phyloP scores from a whole-genome alignment of 2,113 vertebrate genomes.

The Prinia subflava region DNA sequence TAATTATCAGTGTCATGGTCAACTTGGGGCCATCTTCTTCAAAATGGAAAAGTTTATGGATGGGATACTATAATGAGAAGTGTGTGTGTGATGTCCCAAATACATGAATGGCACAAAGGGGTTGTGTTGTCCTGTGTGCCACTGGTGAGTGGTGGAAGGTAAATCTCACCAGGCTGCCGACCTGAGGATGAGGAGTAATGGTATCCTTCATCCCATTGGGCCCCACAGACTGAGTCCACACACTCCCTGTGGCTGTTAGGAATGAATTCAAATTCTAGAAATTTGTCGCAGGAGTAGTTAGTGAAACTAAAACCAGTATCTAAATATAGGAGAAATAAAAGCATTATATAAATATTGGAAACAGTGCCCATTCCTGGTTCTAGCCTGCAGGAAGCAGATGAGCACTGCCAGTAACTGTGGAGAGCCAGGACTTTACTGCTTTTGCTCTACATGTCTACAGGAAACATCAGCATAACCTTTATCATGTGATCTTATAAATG shows the following conservation, averaged over 20 bases:
- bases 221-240: background rate
- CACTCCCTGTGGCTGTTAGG: background rate
- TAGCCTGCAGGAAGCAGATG: background rate
- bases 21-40: background rate
- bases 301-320: background rate
- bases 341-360: background rate
- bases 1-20: fast-evolving
- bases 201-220: fast-evolving
- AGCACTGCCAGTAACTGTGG: background rate
- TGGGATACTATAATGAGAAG: background rate
- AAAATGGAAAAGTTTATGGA: background rate
- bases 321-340: background rate
- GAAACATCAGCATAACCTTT: background rate
- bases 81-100: background rate
- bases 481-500: background rate
- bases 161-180: background rate
- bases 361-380: background rate
- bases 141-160: background rate
- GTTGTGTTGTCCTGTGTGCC: background rate
- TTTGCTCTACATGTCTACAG: background rate
- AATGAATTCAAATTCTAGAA: background rate
- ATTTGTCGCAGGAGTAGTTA: background rate
- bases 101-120: background rate
- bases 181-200: background rate
- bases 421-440: background rate